phyloP scores from a whole-genome alignment of 2,797 vertebrate species.

The Mus caroli region DNA sequence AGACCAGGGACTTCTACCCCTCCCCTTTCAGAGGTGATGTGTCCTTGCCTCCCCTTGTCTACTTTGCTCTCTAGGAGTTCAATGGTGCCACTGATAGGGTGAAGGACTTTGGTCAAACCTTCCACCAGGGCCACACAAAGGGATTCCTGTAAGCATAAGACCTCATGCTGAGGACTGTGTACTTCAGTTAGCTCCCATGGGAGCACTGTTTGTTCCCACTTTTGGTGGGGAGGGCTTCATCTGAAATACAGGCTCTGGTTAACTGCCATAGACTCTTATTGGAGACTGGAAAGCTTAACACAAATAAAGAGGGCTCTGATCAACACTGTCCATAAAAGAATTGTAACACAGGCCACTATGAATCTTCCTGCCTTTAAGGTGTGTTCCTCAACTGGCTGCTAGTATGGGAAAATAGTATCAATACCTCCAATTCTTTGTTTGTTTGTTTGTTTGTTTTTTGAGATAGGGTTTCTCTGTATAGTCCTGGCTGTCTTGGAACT shows the following conservation, averaged over 20 bases:
- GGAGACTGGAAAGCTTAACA: not conserved
- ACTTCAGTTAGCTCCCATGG: not conserved
- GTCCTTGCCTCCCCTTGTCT: not conserved
- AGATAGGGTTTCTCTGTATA: too few relatives aligned
- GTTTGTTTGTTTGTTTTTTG: too few relatives aligned
- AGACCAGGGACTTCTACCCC: too few relatives aligned
- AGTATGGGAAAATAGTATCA: not conserved
- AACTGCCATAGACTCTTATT: not conserved
- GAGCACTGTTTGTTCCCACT: not conserved
- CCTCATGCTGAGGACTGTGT: not conserved
- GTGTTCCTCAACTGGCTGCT: too few relatives aligned
- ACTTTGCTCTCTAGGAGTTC: not conserved
- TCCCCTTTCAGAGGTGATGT: not conserved
- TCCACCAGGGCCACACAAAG: too few relatives aligned
- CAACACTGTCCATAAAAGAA: not conserved
- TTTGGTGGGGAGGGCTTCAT: not conserved
- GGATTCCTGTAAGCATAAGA: not conserved
- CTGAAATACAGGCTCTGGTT: not conserved
- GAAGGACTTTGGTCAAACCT: not conserved
- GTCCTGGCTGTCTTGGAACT: too few relatives aligned
- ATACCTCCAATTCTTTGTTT: not conserved
- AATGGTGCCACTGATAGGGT: not conserved
- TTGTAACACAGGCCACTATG: not conserved
- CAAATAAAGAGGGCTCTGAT: not conserved
- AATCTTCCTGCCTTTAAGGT: not conserved